Evolutionary conservation across 2,113 vertebrate genomes (phyloP), one percentile per base, ranked within the genome.

Genomic region (Colossoma macropomum): DNA sequence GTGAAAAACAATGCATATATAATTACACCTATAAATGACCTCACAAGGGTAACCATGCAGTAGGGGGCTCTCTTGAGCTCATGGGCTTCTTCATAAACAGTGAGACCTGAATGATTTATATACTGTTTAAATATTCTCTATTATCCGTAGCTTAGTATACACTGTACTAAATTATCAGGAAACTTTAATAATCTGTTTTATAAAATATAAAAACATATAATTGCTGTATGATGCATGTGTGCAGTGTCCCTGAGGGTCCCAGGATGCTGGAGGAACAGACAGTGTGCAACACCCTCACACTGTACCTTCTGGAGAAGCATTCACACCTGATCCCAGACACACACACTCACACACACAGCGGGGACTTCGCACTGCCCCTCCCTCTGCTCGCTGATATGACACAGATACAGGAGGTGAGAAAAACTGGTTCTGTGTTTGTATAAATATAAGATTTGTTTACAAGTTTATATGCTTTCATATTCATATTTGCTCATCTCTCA

Each of bases 191-290:
- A 45, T n/a, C n/a, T n/a, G n/a, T n/a, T n/a, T n/a, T n/a, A n/a
- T n/a, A n/a, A n/a, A n/a, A n/a, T n/a, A n/a, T n/a, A n/a, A n/a
- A n/a, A n/a, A n/a, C n/a, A n/a, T n/a, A n/a, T 45, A 11, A 45
- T 45, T 45, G 41, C 41, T 45, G 4, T 45, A 45, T 45, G 41
- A 45, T 38, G 3, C 7, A 38, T 38, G 34, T 41, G 32, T 59
- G 50, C 25, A 93, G 93, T 27, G 88, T 94, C 82, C 83, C 89
- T 54, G 75, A 66, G 28, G 89, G 92, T 48, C 86, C 90, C 77
- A 82, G 75, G 66, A 92, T 93, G 88, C 82, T 93, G 65, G 88
- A 91, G 30, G 93, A 92, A 45, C 91, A 94, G 88, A 88, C 70
- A 48, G 65, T 90, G 77, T 91, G 87, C 56, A 93, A 94, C 3